Conservation (phyloP, 2,797 vertebrate species). For the Tamandua tetradactyla region DNA sequence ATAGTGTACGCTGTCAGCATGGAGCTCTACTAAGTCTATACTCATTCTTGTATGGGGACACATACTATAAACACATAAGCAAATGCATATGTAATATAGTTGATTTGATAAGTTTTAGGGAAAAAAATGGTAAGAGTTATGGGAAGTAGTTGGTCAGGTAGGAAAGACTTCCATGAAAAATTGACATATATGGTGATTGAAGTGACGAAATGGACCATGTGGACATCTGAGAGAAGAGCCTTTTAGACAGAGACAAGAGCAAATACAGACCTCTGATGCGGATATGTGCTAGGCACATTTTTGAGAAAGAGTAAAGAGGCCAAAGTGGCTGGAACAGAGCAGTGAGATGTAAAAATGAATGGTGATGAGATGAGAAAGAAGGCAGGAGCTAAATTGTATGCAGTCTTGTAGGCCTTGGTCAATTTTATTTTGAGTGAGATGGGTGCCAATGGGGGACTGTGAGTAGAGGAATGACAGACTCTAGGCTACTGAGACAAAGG, state of each 20-base stretch:
- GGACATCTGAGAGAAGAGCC: background rate
- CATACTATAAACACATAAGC: background rate
- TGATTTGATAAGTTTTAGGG: background rate
- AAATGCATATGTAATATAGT: background rate
- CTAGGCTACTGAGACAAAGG: background rate
- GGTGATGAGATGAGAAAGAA: background rate
- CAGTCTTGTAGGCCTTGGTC: too few species aligned
- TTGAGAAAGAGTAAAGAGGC: background rate
- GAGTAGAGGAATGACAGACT: background rate
- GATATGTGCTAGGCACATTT: background rate
- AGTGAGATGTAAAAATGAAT: background rate
- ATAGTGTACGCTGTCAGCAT: background rate
- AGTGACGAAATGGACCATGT: background rate
- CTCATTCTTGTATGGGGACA: background rate
- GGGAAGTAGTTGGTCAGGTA: background rate
- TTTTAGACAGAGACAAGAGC: background rate
- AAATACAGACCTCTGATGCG: too few species aligned
- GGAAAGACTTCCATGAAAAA: background rate
- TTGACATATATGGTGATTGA: background rate
- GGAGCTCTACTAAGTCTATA: background rate
- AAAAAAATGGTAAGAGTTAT: background rate
- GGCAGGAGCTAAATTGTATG: background rate
- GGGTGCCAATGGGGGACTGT: rapidly evolving
- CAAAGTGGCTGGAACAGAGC: background rate
- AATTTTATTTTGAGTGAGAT: background rate